A percentile compares a stretch with the other conserved stretches of the same genome.
These are phyloP conservation scores for Drosophila emarginata DNA, from an alignment of 2,888 invertebrate genomes.

Conservation along the genomic window DNA sequence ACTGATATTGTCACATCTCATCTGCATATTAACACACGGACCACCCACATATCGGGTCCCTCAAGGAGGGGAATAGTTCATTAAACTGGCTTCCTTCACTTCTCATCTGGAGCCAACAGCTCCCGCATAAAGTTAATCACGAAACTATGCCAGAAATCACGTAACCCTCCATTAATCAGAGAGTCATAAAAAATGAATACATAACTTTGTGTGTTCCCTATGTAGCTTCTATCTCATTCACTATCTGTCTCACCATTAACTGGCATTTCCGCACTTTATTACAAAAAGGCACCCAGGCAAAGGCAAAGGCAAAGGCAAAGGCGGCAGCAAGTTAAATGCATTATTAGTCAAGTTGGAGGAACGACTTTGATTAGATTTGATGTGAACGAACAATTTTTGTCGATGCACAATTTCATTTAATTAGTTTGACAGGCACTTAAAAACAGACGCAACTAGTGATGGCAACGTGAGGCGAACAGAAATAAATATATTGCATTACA, in stretches of 20 bases:
- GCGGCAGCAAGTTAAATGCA: conserved; percentile 51
- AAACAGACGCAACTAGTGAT: conserved; percentile 34
- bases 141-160: conserved; percentile 72
- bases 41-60: conserved; percentile 58
- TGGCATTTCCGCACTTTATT: conserved; percentile 66
- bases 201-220: conserved; percentile 1
- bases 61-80: conserved; percentile 23
- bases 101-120: background rate
- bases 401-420: conserved; percentile 69
- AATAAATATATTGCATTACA: background rate
- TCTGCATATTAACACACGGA: conserved; percentile 8
- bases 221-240: conserved; percentile 22
- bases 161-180: conserved; percentile 70
- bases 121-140: conserved; percentile 71
- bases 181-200: conserved; percentile 55
- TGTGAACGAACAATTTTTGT: conserved; percentile 46
- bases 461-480: background rate
- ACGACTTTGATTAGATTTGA: conserved; percentile 56
- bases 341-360: conserved; percentile 67
- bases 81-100: conserved; percentile 28
- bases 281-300: background rate
- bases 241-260: conserved; percentile 51
- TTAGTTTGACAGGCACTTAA: conserved; percentile 75
- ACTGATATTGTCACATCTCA: background rate
- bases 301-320: background rate